Conservation (phyloP, 2,888 invertebrate genomes). For the Eupithecia vulgata region DNA sequence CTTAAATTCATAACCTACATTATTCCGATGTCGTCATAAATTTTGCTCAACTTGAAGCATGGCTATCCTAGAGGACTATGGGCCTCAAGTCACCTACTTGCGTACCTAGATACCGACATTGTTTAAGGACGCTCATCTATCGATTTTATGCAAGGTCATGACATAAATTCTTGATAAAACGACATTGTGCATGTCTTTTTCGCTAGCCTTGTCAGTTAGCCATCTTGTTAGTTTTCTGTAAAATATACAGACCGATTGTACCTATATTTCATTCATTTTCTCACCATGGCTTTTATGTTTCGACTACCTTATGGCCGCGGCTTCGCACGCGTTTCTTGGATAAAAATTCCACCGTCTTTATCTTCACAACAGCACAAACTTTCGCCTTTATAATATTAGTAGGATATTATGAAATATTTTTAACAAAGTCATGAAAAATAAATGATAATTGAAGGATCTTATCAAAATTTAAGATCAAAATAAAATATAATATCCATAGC, state of each 20-base stretch:
- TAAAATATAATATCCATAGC: neutral
- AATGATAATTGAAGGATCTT: neutral
- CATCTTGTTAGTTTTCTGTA: slow-evolving; percentile 9
- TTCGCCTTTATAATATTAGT: no score
- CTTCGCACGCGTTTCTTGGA: no score
- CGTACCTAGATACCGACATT: neutral
- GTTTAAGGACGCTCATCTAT: slow-evolving; percentile 10
- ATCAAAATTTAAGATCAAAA: neutral
- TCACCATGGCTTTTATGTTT: neutral
- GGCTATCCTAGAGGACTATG: no score
- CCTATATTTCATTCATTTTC: neutral
- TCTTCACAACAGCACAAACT: no score
- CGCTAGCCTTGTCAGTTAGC: slow-evolving; percentile 16
- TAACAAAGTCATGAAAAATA: neutral
- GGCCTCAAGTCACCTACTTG: neutral
- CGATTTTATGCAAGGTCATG: slow-evolving; percentile 35
- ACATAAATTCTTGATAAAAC: slow-evolving; percentile 18
- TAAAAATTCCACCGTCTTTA: no score
- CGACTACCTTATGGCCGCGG: no score
- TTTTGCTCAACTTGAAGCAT: neutral
- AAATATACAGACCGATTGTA: neutral
- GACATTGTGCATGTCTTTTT: slow-evolving; percentile 32
- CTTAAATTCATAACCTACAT: neutral
- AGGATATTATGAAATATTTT: neutral
- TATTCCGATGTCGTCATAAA: slow-evolving; percentile 4